Base-by-base conservation (phyloP, 1,140 invertebrate genomes). In the Venustaconcha ellipsiformis region DNA sequence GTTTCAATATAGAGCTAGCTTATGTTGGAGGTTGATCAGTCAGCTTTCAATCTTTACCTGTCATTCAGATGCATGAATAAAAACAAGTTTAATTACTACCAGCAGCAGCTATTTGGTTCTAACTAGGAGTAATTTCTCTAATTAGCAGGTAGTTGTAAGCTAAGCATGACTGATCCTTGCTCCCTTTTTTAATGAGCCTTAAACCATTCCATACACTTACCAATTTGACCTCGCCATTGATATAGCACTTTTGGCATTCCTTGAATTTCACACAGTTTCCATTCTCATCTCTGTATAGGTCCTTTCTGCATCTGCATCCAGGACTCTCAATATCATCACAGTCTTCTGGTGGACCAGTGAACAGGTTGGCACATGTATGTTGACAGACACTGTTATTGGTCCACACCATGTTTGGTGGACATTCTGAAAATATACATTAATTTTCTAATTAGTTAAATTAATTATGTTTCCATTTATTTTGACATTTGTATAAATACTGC, bases 281-380 rank as follows among this genome's bases (percentile, higher is more conserved):
- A 56, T 80, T 67, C 13, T 69, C 62, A 56, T 80, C 70, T 70
- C 75, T 72, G 57, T 37, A 80, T 63, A 70, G 74, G 26, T 67
- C 78, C 18, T 74, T 66, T n/a, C 69, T 72, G 64, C 78, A 80
- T 14, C 74, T 60, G 71, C 78, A 80, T 18, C 78, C 78, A 20
- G 67, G 66, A 14, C 64, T 79, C 5, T 72, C 23, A 59, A 60
- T 68, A 14, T 76, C 74, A 23, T 73, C 63, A 57, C 75, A 76
- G 15, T 76, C 68, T 12, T 14, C 18, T n/a, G 59, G 65, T 37
- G 57, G 63, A 13, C 57, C 67, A n/a, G 23, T 60, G 23, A 60
- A 67, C 67, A 72, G 73, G 70, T 80, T 76, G 1, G 55, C 56
- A n/a, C 78, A 80, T n/a, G 78, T 80, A 14, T 70, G 26, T 48